Evolutionary conservation across 2,888 invertebrate genomes (phyloP), one percentile per base, ranked within the genome.

Genomic region (Drosophila anomelani): DNA sequence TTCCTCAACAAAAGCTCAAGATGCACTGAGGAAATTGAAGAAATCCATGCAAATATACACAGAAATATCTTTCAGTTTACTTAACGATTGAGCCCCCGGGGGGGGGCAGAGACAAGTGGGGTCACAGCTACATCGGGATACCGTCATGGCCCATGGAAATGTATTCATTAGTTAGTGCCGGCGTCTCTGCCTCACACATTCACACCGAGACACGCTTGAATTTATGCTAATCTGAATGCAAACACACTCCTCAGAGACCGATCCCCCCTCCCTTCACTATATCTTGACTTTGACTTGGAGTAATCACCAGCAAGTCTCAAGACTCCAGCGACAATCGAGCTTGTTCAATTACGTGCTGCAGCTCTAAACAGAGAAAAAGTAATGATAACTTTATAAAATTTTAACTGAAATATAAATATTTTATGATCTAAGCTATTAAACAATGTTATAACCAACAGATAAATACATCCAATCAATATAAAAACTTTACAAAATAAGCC

Each of bases 201-300:
- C 56, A 39, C 51, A 53, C 46, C 46, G 47, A 70, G 55, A 47
- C 39, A 29, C 26, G 67, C 70, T 79, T 88, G 78, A 88, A 85
- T 85, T 89, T 85, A 85, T 85, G 85, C 85, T 89, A 85, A 85
- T 85, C 88, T 68, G 59, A 41, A 70, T 76, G 77, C 69, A 76
- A 75, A 75, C 68, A 72, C 56, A 62, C 51, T 63, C 61, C 34
- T 49, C 51, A 17, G 64, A 32, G 66, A 64, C 47, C 29, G 36
- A 26, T 9, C 34, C 12, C 34, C 32, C 32, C 49, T 36, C 17
- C 47, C 51, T 51, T 39, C 26, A 13, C 49, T 74, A 62, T 71
- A 66, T 39, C 75, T 60, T 64, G 43, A 56, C 64, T 75, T 76
- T 76, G 75, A 76, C 75, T 59, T 56, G 75, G 53, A 80, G 77